A percentile compares a stretch with the other conserved stretches of the same genome.
These are phyloP conservation scores for Drosophila punjabiensis DNA, from an alignment of 1,140 invertebrate genomes.

Conservation along the genomic window DNA sequence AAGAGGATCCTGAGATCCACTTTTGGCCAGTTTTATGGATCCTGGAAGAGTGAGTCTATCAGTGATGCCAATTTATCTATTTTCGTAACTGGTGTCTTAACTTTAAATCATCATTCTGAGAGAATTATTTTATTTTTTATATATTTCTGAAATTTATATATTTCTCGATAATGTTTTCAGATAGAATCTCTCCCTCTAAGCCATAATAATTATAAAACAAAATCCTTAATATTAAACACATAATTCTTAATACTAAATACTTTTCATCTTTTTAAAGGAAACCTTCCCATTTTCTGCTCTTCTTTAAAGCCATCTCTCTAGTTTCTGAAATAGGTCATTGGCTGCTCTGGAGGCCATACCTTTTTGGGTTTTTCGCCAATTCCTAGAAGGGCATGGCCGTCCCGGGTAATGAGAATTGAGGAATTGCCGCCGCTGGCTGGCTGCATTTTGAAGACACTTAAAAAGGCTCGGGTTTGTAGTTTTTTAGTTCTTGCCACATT, in stretches of 20 bases:
- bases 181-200: neutral
- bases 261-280: neutral
- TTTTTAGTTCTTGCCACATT: constrained; percentile 55
- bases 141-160: neutral
- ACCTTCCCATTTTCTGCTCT: too few species aligned
- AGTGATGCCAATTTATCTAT: neutral
- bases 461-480: constrained; percentile 43
- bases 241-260: neutral
- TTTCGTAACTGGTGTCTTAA: neutral
- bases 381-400: constrained; percentile 60
- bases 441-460: constrained; percentile 71
- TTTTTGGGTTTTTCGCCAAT: constrained; percentile 68
- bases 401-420: constrained; percentile 57
- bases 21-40: constrained; percentile 27
- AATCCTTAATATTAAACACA: neutral
- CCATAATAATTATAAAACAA: neutral
- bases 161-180: neutral
- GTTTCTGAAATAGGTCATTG: constrained; percentile 12
- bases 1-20: neutral
- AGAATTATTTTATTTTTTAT: neutral
- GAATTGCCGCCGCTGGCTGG: constrained; percentile 68
- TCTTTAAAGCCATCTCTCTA: neutral
- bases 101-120: neutral
- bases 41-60: constrained; percentile 14
- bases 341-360: constrained; percentile 28